Conservation (phyloP, 2,797 vertebrate species). For the Neopelma chrysocephalum region DNA sequence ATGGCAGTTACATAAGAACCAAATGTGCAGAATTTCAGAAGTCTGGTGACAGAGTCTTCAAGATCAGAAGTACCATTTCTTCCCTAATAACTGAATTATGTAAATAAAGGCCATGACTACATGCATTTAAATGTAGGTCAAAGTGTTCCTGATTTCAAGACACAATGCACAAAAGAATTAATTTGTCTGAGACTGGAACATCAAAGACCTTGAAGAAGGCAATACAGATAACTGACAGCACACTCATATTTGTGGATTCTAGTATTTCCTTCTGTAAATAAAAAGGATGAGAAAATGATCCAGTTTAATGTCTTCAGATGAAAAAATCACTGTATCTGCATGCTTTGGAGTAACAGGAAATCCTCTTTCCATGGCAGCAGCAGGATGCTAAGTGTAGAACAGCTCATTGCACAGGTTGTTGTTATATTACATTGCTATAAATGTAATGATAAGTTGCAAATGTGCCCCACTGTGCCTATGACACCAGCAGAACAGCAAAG, state of each 20-base stretch:
- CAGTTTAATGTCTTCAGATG: background rate
- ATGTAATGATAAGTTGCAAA: background rate
- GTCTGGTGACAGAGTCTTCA: background rate
- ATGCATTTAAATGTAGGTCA: background rate
- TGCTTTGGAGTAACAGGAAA: background rate
- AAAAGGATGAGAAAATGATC: background rate
- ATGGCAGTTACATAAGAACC: background rate
- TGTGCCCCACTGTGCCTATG: accelerated
- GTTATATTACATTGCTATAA: background rate
- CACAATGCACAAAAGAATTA: background rate
- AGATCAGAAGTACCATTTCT: background rate
- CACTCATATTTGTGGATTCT: background rate
- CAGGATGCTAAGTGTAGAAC: background rate
- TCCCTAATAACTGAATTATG: background rate
- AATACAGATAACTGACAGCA: background rate
- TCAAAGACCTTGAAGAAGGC: background rate
- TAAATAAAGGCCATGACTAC: background rate
- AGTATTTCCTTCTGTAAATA: background rate
- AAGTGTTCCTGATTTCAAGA: background rate
- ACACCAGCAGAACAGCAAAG: background rate
- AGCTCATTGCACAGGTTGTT: background rate
- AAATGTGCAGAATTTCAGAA: background rate
- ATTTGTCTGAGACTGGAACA: background rate
- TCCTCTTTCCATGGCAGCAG: accelerated
- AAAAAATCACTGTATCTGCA: accelerated